phyloP scores from a whole-genome alignment of 2,888 invertebrate species.

The Actias luna region DNA sequence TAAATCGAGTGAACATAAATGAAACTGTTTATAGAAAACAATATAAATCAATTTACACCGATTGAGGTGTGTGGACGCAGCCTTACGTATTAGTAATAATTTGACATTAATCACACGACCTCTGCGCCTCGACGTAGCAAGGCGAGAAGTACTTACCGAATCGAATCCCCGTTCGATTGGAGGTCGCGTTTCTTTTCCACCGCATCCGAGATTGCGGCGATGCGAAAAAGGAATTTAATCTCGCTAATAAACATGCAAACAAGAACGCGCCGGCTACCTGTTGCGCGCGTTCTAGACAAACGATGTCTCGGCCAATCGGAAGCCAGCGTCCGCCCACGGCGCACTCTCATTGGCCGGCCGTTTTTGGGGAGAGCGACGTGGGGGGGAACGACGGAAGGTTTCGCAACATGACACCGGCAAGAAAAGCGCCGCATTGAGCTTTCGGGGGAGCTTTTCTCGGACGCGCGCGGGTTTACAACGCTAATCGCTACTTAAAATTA shows the following conservation, averaged over 20 bases:
- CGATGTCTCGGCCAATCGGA: conserved; percentile 63
- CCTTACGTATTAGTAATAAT: conserved; percentile 26
- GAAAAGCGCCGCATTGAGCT: conserved; percentile 80
- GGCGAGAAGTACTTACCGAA: conserved; percentile 29
- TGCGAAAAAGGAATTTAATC: conserved; percentile 78
- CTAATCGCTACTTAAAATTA: conserved; percentile 24
- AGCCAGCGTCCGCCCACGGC: conserved; percentile 74
- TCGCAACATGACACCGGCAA: conserved; percentile 72
- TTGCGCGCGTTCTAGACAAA: conserved; percentile 78
- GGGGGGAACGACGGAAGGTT: conserved; percentile 54
- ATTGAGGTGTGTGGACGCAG: conserved; percentile 23
- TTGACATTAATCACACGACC: conserved; percentile 21
- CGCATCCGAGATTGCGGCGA: conserved; percentile 60
- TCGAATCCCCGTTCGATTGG: conserved; percentile 59
- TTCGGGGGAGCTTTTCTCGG: conserved; percentile 75
- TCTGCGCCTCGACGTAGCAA: conserved; percentile 11
- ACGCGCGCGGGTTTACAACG: conserved; percentile 55
- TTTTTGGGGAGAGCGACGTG: conserved; percentile 52
- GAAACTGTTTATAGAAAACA: no score
- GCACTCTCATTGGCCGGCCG: conserved; percentile 60
- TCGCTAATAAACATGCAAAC: conserved; percentile 80
- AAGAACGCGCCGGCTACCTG: conserved; percentile 77
- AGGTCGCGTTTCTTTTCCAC: conserved; percentile 53
- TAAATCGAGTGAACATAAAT: no score
- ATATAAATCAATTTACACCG: background rate